These are phyloP conservation scores for Globodera rostochiensis DNA, from an alignment of 1,140 invertebrate genomes.

Conservation along the genomic window DNA sequence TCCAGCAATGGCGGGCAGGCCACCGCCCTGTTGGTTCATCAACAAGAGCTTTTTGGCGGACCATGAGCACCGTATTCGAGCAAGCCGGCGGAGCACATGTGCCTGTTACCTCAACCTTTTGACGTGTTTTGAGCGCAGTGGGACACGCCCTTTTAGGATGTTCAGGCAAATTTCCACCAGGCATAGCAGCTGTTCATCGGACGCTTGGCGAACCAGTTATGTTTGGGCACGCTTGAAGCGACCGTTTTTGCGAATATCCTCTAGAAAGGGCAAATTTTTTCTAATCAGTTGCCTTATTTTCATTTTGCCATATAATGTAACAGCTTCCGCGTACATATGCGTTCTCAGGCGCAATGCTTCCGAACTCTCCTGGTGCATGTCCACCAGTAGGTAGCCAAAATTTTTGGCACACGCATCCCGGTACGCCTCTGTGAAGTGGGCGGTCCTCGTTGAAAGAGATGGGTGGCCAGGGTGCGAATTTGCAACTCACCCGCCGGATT, in stretches of 20 bases:
- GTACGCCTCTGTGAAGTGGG: slow-evolving; percentile 27
- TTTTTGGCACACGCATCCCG: slow-evolving; percentile 24
- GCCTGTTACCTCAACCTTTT: slow-evolving; percentile 21
- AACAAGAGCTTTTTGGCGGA: slow-evolving; percentile 14
- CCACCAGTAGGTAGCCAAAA: slow-evolving; percentile 35
- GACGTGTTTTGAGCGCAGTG: no score
- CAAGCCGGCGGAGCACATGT: slow-evolving; percentile 8
- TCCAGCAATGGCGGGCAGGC: background rate
- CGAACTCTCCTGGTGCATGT: slow-evolving; percentile 22
- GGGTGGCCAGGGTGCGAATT: slow-evolving; percentile 30
- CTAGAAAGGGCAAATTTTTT: slow-evolving; percentile 19
- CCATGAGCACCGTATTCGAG: slow-evolving; percentile 5
- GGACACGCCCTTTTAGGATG: no score
- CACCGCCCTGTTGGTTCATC: slow-evolving; percentile 18
- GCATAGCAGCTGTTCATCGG: no score
- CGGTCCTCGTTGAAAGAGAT: slow-evolving; percentile 26
- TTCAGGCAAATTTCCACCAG: no score
- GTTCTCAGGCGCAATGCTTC: slow-evolving; percentile 23
- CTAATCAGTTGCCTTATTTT: background rate
- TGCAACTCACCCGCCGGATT: slow-evolving; percentile 37
- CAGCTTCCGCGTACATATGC: slow-evolving; percentile 20
- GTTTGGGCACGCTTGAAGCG: no score
- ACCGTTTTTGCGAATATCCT: background rate
- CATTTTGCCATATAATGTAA: no score
- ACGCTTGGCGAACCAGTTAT: no score